Conservation (phyloP, 2,797 vertebrate genomes). For the Spondyliosoma cantharus region DNA sequence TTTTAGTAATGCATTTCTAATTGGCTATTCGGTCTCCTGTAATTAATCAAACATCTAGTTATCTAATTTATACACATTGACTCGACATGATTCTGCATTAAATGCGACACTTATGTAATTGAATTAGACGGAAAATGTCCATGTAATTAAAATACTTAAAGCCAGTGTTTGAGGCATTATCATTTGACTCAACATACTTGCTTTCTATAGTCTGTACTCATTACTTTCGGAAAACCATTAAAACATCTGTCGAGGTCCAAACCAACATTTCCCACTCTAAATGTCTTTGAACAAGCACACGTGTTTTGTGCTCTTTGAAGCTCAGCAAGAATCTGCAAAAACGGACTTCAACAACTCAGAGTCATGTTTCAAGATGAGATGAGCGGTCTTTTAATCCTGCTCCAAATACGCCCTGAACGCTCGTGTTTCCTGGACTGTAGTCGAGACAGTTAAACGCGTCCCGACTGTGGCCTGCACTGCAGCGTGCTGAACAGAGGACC, state of each 20-base stretch:
- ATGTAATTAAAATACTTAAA: too few relatives aligned
- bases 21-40: too few relatives aligned
- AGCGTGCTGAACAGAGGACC: slow-evolving; percentile 71
- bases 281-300: not conserved
- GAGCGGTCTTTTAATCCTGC: not conserved
- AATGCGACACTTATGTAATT: too few relatives aligned
- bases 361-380: not conserved
- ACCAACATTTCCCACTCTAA: not conserved
- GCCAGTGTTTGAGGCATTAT: too few relatives aligned
- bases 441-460: slow-evolving; percentile 61
- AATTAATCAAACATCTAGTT: too few relatives aligned
- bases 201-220: too few relatives aligned
- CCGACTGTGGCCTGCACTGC: slow-evolving; percentile 70
- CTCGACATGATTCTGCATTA: too few relatives aligned
- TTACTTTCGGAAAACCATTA: too few relatives aligned
- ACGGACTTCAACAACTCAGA: not conserved
- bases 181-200: too few relatives aligned
- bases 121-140: too few relatives aligned
- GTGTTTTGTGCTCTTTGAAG: not conserved
- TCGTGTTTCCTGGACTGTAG: slow-evolving; percentile 30
- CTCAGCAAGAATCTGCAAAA: not conserved
- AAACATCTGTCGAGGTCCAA: not conserved
- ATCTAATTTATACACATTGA: too few relatives aligned
- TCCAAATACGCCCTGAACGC: slow-evolving; percentile 29
- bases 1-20: too few relatives aligned